Percentiles rank a stretch among this genome's conserved stretches.
phyloP scores from a whole-genome alignment of 2,113 vertebrate genomes.

The Rhabdornis inornatus region DNA sequence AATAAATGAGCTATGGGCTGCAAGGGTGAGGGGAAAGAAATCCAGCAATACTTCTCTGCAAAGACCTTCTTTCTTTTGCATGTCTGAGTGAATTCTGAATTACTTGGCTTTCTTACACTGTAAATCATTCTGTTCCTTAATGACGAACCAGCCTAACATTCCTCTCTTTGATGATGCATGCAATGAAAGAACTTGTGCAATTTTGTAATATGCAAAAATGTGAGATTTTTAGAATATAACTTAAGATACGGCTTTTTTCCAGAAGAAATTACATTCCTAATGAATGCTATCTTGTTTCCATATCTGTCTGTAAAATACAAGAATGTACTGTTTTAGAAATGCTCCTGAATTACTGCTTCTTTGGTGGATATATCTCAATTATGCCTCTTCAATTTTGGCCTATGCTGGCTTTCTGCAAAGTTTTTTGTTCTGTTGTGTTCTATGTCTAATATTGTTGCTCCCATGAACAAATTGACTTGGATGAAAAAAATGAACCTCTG shows the following conservation, averaged over 20 bases:
- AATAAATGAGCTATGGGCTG: background rate
- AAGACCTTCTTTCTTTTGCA: constrained; percentile 1
- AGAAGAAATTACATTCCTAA: background rate
- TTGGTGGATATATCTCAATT: background rate
- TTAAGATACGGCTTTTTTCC: background rate
- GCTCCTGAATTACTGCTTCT: background rate
- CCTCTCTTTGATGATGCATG: background rate
- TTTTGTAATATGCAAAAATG: background rate
- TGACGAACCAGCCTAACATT: background rate
- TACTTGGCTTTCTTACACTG: background rate
- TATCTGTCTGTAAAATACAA: background rate
- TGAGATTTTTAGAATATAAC: background rate
- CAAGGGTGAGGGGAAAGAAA: background rate
- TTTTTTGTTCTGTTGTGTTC: background rate
- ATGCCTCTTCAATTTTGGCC: background rate
- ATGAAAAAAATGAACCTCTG: background rate
- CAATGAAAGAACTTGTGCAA: background rate
- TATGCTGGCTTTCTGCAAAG: background rate
- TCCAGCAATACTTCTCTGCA: background rate
- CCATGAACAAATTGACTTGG: background rate
- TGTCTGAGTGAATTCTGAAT: background rate
- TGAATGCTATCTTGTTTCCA: background rate
- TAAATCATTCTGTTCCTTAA: background rate
- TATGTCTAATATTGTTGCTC: background rate
- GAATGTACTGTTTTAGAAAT: background rate